Evolutionary conservation across 2,888 invertebrate genomes (phyloP), one percentile per base, ranked within the genome.

Genomic region (Piscicola geometra): DNA sequence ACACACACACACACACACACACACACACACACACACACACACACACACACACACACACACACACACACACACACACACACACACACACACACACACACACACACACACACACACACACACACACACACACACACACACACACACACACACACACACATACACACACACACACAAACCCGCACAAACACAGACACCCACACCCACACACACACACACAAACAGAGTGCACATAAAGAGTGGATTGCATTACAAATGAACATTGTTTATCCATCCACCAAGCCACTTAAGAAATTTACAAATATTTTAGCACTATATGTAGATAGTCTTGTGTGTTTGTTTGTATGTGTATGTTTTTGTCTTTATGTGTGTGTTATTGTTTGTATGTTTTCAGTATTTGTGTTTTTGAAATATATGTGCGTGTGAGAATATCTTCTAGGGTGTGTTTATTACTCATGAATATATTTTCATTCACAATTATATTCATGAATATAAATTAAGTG

Each of bases 121-220:
- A 77, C 52, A 77, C 50, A 77, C 32, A 77, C 64, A 77, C 35
- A 75, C 41, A 77, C 33, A 75, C 50, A 77, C 70, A 76, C 60
- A 76, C 50, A 75, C 60, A 76, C 68, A 76, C 56, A 75, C 50
- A 75, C 69, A 77, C 47, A 77, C 64, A 77, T 60, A 77, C 64
- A 75, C 25, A 77, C 71, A 76, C 69, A 75, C 41, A 75, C 67
- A 70, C 64, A 77, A 67, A 75, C 47, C 56, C 69, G 70, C 50
- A 75, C 5, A 75, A 9, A 75, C 35, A 68, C 28, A 68, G 21
- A 69, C 41, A 75, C 66, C n/a, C 64, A 70, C 28, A 74, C 50
- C 47, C 28, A 71, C 41, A 71, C 41, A 50, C 21, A 36, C 52
- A 74, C 2, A 74, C 50, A 68, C 52, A 70, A 30, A 68, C 33